Conservation (phyloP, 2,888 invertebrate genomes). For the Dryobotodes eremita region DNA sequence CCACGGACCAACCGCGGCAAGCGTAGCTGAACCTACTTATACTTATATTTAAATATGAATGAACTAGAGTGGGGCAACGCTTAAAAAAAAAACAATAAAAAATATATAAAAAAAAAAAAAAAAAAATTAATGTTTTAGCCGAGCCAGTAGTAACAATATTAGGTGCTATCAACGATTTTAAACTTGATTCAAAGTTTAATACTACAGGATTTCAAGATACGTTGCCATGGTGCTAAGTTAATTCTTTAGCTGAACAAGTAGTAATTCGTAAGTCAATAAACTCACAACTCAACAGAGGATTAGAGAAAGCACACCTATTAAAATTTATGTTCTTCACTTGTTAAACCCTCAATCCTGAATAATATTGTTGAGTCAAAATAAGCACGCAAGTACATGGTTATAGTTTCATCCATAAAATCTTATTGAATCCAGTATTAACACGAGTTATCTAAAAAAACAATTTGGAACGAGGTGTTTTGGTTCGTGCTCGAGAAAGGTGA, state of each 20-base stretch:
- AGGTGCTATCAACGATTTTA: not conserved
- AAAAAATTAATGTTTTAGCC: too few relatives aligned
- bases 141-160: conserved; percentile 2
- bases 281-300: conserved; percentile 36
- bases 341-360: conserved; percentile 24
- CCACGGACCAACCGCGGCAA: too few relatives aligned
- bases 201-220: conserved; percentile 7
- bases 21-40: too few relatives aligned
- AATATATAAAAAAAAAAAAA: too few relatives aligned
- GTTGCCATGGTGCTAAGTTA: conserved; percentile 1
- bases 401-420: conserved; percentile 30
- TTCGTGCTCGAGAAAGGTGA: conserved; percentile 28
- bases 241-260: not conserved
- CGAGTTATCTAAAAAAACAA: conserved; percentile 34
- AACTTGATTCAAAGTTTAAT: not conserved
- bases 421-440: conserved; percentile 3
- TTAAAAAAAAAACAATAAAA: too few relatives aligned
- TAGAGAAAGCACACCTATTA: conserved; percentile 29
- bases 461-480: conserved; percentile 17
- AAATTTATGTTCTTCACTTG: conserved; percentile 24
- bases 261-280: conserved; percentile 16
- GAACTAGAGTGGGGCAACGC: too few relatives aligned
- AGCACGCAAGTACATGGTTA: conserved; percentile 21
- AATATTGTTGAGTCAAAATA: conserved; percentile 33
- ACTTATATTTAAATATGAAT: not conserved